Evolutionary conservation across 2,888 invertebrate genomes (phyloP).

Genomic region (Hololepta plana): DNA sequence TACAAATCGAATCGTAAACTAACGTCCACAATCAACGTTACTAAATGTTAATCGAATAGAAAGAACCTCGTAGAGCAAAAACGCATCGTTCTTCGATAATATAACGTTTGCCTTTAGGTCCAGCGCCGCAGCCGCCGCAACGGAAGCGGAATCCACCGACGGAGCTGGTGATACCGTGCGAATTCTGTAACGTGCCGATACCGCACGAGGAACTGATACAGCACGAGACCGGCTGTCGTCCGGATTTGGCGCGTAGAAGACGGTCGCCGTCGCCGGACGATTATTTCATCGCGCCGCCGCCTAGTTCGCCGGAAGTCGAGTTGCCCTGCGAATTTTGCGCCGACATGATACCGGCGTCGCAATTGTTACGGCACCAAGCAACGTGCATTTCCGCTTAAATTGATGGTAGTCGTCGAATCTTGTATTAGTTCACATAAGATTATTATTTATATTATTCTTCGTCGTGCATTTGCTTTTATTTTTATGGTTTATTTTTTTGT

Average conservation of each 20-base stretch:
- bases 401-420: no score
- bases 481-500: no score
- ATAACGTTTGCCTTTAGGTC: slow-evolving; percentile 9
- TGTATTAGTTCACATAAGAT: no score
- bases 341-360: slow-evolving; percentile 29
- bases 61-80: no score
- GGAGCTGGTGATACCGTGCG: slow-evolving; percentile 31
- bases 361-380: slow-evolving; percentile 36
- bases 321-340: slow-evolving; percentile 44
- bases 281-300: slow-evolving; percentile 15
- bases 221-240: slow-evolving; percentile 31
- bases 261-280: slow-evolving; percentile 13
- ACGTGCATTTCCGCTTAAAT: no score
- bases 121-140: slow-evolving; percentile 26
- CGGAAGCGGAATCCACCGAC: slow-evolving; percentile 33
- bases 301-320: slow-evolving; percentile 23
- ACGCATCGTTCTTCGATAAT: slow-evolving; percentile 3
- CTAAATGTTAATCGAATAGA: no score
- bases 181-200: slow-evolving; percentile 33
- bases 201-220: slow-evolving; percentile 31
- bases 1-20: no score
- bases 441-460: no score
- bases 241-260: slow-evolving; percentile 23
- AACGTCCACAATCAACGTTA: no score
- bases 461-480: no score